Evolutionary conservation across 2,888 invertebrate species (phyloP).

Genomic region (Calameuta pallipes): DNA sequence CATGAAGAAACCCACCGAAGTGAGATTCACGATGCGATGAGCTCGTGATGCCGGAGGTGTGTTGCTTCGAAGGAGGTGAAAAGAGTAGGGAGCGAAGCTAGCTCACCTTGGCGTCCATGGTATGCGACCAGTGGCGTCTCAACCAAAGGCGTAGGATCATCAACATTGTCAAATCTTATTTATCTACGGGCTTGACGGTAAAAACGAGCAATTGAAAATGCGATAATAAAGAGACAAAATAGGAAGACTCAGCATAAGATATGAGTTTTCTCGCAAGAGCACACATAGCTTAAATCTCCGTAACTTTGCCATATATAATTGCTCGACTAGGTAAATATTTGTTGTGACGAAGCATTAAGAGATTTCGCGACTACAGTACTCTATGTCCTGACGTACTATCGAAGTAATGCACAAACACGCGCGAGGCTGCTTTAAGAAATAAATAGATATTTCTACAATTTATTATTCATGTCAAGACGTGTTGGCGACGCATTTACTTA

Average conservation of each 20-base stretch:
- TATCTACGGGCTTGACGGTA: neutral
- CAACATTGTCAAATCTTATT: neutral
- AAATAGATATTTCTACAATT: neutral
- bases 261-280: neutral
- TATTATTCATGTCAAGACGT: neutral
- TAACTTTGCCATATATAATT: neutral
- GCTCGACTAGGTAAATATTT: neutral
- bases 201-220: neutral
- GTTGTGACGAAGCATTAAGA: neutral
- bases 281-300: neutral
- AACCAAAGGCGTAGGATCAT: conserved; percentile 46
- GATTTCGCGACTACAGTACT: neutral
- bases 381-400: neutral
- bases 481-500: neutral
- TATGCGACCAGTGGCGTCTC: conserved; percentile 56
- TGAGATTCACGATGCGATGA: conserved; percentile 15
- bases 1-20: conserved; percentile 11
- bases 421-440: neutral
- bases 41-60: neutral
- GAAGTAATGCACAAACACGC: neutral
- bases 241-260: neutral
- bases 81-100: conserved; percentile 39
- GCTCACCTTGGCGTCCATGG: conserved; percentile 62
- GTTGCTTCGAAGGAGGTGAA: conserved; percentile 16
- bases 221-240: neutral